Percentiles rank a stretch among this genome's conserved stretches.
These are phyloP conservation scores for Lacanobia wlatinum DNA, from an alignment of 2,888 invertebrate genomes.

Conservation along the genomic window DNA sequence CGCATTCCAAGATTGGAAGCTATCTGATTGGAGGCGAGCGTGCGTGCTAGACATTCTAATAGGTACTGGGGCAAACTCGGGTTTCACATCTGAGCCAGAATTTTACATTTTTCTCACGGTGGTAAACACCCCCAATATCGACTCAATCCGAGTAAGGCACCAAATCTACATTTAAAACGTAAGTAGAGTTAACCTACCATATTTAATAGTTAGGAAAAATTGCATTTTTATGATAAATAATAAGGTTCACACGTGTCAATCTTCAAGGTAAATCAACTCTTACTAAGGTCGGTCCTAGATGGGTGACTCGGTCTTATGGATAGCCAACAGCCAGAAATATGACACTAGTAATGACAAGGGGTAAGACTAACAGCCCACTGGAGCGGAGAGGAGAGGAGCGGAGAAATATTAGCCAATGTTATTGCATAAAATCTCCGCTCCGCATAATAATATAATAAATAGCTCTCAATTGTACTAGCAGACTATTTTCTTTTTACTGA, in stretches of 20 bases:
- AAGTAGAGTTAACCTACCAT: background rate
- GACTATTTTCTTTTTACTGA: background rate
- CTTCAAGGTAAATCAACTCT: no score
- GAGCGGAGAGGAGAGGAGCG: no score
- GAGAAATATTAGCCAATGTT: no score
- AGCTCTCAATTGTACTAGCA: background rate
- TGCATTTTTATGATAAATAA: no score
- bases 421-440: no score
- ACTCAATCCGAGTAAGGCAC: constrained; percentile 14
- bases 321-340: no score
- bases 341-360: no score
- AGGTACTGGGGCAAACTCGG: background rate
- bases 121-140: background rate
- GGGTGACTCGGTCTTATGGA: no score
- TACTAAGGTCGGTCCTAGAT: no score
- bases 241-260: no score
- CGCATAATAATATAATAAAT: background rate
- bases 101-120: constrained; percentile 42
- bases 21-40: constrained; percentile 47
- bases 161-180: constrained; percentile 12
- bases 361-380: no score
- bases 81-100: constrained; percentile 13
- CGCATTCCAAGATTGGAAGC: constrained; percentile 38
- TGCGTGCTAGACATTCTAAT: constrained; percentile 54
- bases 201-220: no score